Conservation (phyloP, 1,140 invertebrate genomes). For the Lepidurus packardi region DNA sequence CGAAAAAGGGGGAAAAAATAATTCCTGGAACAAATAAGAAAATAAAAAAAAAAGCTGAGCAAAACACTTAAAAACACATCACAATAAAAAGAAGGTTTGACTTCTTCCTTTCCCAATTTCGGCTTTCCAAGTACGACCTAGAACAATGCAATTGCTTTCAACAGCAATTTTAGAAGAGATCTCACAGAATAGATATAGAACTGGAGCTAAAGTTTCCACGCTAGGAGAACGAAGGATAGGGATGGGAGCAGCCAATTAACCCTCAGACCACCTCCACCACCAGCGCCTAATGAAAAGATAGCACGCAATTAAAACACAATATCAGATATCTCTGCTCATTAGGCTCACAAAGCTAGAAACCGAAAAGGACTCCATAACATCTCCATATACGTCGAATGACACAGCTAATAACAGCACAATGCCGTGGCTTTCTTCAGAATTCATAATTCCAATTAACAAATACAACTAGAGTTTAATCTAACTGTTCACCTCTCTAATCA, state of each 20-base stretch:
- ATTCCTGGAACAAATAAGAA: not conserved
- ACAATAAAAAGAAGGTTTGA: not conserved
- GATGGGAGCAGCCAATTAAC: not conserved
- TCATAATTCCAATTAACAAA: too few relatives aligned
- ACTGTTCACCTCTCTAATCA: too few relatives aligned
- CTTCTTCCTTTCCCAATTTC: not conserved
- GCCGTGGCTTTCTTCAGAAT: too few relatives aligned
- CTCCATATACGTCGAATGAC: too few relatives aligned
- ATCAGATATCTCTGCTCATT: conserved; percentile 12
- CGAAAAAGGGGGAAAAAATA: not conserved
- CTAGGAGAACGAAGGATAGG: not conserved
- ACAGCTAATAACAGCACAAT: too few relatives aligned
- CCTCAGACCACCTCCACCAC: conserved; percentile 6
- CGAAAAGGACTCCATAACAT: not conserved
- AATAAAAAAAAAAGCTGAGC: not conserved
- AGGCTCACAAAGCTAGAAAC: not conserved
- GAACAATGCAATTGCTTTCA: not conserved
- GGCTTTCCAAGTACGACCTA: not conserved
- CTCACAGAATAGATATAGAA: not conserved
- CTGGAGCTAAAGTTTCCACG: not conserved
- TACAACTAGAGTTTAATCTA: too few relatives aligned
- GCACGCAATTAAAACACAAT: not conserved
- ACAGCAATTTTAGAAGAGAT: conserved; percentile 9
- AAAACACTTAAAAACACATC: conserved; percentile 1
- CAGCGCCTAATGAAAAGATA: conserved; percentile 15